These are phyloP conservation scores for Iselma pallidipennis DNA, from an alignment of 2,888 invertebrate genomes.

Conservation along the genomic window DNA sequence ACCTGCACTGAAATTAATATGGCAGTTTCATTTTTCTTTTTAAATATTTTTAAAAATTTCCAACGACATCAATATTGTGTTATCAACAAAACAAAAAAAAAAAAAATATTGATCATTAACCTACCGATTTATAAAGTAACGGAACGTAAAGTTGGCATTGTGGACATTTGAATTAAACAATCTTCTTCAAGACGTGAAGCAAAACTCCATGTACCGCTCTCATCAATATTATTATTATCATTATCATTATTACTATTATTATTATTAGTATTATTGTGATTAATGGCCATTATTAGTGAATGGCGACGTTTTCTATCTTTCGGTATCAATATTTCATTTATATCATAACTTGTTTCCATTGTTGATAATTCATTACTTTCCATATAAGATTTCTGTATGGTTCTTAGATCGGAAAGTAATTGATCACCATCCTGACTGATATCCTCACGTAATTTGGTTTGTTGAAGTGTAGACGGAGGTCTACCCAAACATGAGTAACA, in stretches of 20 bases:
- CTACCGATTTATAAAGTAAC: constrained; percentile 46
- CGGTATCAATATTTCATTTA: constrained; percentile 35
- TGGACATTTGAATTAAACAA: constrained; percentile 49
- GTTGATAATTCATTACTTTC: constrained; percentile 42
- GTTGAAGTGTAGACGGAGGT: constrained; percentile 37
- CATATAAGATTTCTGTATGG: constrained; percentile 59
- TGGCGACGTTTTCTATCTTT: constrained; percentile 65
- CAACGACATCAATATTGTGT: constrained; percentile 11
- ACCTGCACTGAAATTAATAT: constrained; percentile 55
- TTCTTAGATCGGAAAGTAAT: constrained; percentile 63
- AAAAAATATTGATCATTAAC: constrained; percentile 18
- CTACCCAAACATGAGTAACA: constrained; percentile 49
- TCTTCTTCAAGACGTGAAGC: constrained; percentile 55
- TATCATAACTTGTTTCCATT: constrained; percentile 43
- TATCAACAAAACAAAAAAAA: constrained; percentile 4
- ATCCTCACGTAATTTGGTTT: constrained; percentile 56
- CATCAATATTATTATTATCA: constrained; percentile 17
- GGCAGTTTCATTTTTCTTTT: constrained; percentile 43
- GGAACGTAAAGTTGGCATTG: constrained; percentile 49
- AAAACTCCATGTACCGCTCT: constrained; percentile 58
- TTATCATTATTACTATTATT: not conserved
- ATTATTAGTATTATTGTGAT: constrained; percentile 14
- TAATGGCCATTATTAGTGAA: constrained; percentile 41
- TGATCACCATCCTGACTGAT: constrained; percentile 65
- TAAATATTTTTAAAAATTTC: not conserved